Base-by-base conservation (phyloP, 2,888 invertebrate species). In the Auanema freiburgensis region DNA sequence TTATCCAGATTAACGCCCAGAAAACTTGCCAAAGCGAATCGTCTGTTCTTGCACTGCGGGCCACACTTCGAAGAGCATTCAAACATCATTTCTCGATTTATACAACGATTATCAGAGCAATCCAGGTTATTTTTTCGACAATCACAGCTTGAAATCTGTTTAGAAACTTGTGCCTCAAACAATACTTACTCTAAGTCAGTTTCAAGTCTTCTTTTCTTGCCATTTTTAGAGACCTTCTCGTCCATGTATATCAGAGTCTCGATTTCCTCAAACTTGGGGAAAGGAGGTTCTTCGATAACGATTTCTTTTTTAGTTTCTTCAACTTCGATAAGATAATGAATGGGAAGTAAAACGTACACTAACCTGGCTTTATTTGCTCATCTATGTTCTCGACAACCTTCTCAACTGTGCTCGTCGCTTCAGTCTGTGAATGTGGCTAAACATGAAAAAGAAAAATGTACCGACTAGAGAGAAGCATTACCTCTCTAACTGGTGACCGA, bases 51-150 rank as follows among this genome's bases (percentile, higher is more conserved):
- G 33, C 74, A 74, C 14, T 23, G 23, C n/a, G 67, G 54, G 6
- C 91, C 90, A 86, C 97, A 98, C 79, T 92, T 88, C 5, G 90
- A 88, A 14, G 95, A 93, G 88, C 96, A 79, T 65, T 79, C 79
- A 51, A 69, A 69, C 24, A 65, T 58, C 66, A 78, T 68, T 8
- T 68, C 56, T 4, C 78, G 72, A 60, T 79, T 79, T 10, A 77
- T 57, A 59, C 79, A 79, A 11, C 49, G 49, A 23, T 59, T 54
- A 25, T 71, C 69, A 16, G 71, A 69, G 18, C 73, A 73, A 44
- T 64, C 61, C 1, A 41, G 25, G 12, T 57, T 63, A 14, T 49
- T 59, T 14, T 14, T 21, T 6, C 43, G 21, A 49, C 73, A 73
- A 6, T 66, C 62, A 42, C 73, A 72, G 2, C 65, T 62, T n/a